Conservation (phyloP, 2,797 vertebrate genomes). For the Peromyscus aztecus region DNA sequence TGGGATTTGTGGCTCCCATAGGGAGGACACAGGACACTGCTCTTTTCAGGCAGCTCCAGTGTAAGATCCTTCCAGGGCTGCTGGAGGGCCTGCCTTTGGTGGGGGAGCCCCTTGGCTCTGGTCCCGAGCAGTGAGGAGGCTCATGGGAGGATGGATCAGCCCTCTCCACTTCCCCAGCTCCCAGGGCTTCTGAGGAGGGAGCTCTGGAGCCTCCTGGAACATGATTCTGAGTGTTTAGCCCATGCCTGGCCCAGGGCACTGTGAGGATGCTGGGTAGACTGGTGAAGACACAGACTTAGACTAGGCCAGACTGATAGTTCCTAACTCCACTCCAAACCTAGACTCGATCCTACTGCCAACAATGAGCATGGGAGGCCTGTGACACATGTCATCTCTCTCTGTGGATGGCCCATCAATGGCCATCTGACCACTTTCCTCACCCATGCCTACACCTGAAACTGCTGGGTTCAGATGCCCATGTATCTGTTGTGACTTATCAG, state of each 20-base stretch:
- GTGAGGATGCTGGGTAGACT: too few relatives aligned
- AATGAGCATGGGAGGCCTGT: neutral
- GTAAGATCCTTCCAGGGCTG: neutral
- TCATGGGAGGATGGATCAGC: neutral
- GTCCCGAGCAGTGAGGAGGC: neutral
- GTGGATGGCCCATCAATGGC: neutral
- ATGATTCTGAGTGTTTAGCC: neutral
- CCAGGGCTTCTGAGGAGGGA: neutral
- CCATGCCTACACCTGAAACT: neutral
- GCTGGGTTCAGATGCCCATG: neutral
- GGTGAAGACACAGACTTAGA: neutral
- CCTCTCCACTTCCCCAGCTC: too few relatives aligned
- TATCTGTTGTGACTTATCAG: constrained; percentile 40
- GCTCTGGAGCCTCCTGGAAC: neutral
- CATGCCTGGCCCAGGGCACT: neutral
- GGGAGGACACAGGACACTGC: neutral
- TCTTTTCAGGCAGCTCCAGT: neutral
- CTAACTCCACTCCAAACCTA: neutral
- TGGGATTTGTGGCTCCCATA: neutral
- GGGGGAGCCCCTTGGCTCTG: neutral
- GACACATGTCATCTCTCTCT: neutral
- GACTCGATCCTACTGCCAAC: neutral
- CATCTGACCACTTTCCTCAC: constrained; percentile 8
- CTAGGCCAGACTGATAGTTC: neutral
- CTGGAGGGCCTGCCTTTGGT: neutral